Evolutionary conservation across 2,113 vertebrate species (phyloP).

Genomic region (Neotoma lepida): DNA sequence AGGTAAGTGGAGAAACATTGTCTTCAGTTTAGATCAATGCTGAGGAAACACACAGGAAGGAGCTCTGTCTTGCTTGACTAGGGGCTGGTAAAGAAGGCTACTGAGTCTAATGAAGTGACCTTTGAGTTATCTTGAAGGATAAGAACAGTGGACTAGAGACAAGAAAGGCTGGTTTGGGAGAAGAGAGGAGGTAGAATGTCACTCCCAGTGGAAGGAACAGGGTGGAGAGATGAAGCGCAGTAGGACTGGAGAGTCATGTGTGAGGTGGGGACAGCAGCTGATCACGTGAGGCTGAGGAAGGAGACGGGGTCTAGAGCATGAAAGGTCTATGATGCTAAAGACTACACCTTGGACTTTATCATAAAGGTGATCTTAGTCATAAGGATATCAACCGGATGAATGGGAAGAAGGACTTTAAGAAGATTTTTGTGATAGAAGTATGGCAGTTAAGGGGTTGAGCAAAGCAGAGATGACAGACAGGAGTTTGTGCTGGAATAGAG

Average conservation of each 20-base stretch:
- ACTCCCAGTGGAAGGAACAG: not conserved
- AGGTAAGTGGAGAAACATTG: not conserved
- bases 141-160: slow-evolving; percentile 17
- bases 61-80: not conserved
- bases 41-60: not conserved
- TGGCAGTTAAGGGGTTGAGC: not conserved
- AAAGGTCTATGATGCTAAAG: not conserved
- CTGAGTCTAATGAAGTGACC: not conserved
- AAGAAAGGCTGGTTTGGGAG: not conserved
- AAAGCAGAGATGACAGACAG: not conserved
- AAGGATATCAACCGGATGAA: not conserved
- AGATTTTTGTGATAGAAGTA: not conserved
- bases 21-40: not conserved
- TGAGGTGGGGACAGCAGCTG: not conserved
- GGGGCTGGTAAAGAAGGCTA: not conserved
- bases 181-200: not conserved
- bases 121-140: slow-evolving; percentile 8
- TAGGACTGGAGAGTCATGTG: not conserved
- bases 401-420: not conserved
- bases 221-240: not conserved
- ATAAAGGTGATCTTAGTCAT: not conserved
- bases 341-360: not conserved
- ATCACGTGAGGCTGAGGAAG: not conserved
- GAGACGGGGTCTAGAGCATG: not conserved
- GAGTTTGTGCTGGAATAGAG: not conserved